Percentiles rank a stretch among this genome's conserved stretches.
Evolutionary conservation across 2,888 invertebrate species (phyloP).

Genomic region (Dryomyza anilis): DNA sequence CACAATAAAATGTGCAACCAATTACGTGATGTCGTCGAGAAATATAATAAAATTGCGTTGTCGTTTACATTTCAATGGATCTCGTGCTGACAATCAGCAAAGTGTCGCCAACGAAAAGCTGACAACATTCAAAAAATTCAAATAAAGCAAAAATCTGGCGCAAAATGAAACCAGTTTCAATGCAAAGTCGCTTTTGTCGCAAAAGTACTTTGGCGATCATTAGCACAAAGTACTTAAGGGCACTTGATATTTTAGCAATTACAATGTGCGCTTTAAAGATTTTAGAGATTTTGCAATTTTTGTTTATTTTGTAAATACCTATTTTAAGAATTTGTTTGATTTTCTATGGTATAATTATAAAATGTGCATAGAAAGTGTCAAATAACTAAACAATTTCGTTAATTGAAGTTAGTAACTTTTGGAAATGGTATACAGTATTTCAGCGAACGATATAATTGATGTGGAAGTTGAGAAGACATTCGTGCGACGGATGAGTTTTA

Average conservation of each 20-base stretch:
- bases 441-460: too few relatives aligned
- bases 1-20: slow-evolving; percentile 1
- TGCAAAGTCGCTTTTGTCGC: slow-evolving; percentile 1
- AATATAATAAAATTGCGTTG: neutral
- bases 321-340: neutral
- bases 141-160: slow-evolving; percentile 13
- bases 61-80: neutral
- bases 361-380: too few relatives aligned
- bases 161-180: slow-evolving; percentile 22
- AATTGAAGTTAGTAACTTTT: too few relatives aligned
- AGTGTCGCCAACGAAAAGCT: slow-evolving; percentile 14
- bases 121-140: neutral
- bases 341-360: too few relatives aligned
- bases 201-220: too few relatives aligned
- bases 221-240: too few relatives aligned
- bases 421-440: too few relatives aligned
- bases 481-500: too few relatives aligned
- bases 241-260: too few relatives aligned
- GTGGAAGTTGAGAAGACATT: too few relatives aligned
- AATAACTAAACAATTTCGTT: too few relatives aligned
- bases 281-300: neutral
- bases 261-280: too few relatives aligned
- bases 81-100: slow-evolving; percentile 18
- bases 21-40: neutral
- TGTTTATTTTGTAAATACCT: neutral